phyloP scores from a whole-genome alignment of 2,797 vertebrate species.

The Sternotherus odoratus region DNA sequence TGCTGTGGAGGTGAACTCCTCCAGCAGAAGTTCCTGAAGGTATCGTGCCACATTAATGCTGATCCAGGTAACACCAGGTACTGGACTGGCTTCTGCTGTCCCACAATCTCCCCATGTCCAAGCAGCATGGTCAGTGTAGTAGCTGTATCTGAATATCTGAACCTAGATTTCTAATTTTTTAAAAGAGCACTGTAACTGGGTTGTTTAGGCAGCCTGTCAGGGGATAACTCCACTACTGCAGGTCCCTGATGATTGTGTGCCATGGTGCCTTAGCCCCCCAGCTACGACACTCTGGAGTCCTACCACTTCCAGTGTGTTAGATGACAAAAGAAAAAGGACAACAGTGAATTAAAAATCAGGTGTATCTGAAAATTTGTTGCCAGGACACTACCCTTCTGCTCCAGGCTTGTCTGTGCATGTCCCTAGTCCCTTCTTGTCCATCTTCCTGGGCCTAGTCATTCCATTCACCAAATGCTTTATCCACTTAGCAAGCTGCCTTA shows the following conservation, averaged over 20 bases:
- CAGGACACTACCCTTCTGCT: background rate
- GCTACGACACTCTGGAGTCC: background rate
- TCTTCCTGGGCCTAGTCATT: background rate
- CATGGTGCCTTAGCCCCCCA: background rate
- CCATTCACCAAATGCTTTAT: background rate
- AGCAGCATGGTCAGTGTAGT: background rate
- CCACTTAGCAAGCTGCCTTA: background rate
- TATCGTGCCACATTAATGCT: background rate
- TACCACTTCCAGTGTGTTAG: background rate
- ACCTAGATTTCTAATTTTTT: background rate
- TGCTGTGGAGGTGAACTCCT: background rate
- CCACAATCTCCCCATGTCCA: background rate
- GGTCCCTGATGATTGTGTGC: background rate
- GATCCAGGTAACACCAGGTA: background rate
- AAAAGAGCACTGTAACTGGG: background rate
- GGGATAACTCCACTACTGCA: accelerated
- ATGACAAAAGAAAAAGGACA: background rate
- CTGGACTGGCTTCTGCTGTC: background rate
- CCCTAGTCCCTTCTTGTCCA: background rate
- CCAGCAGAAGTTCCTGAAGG: background rate
- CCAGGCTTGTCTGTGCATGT: background rate
- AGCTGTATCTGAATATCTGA: background rate
- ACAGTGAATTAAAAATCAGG: background rate
- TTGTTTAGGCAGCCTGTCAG: background rate
- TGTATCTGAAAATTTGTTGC: background rate